These are phyloP conservation scores for Hirundo rustica DNA, from an alignment of 2,797 vertebrate species.

Conservation along the genomic window DNA sequence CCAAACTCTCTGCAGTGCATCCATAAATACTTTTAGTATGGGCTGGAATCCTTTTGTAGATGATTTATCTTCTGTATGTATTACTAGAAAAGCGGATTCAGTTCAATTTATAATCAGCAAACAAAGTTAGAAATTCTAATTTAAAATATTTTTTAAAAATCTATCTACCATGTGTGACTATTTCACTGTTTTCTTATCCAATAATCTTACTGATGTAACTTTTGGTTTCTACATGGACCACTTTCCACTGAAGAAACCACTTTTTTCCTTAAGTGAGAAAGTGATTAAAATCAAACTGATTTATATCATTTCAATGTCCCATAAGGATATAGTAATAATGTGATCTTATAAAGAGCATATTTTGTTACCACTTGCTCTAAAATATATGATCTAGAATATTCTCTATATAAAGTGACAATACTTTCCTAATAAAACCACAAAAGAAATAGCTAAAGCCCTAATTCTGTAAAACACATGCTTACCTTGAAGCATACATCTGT, in stretches of 20 bases:
- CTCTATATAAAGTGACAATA: not conserved
- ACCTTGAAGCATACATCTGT: not conserved
- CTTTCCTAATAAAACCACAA: not conserved
- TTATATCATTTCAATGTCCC: not conserved
- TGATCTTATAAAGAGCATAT: not conserved
- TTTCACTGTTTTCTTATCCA: not conserved
- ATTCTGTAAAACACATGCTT: not conserved
- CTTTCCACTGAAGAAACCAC: not conserved
- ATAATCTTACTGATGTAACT: not conserved
- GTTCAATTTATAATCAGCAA: constrained; percentile 23
- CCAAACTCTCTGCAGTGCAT: constrained; percentile 50
- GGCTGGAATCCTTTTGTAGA: constrained; percentile 25
- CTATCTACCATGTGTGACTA: not conserved
- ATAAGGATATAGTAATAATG: not conserved
- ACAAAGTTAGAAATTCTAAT: constrained; percentile 29
- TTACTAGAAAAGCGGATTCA: constrained; percentile 1
- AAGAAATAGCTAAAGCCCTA: not conserved
- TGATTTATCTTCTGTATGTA: constrained; percentile 25
- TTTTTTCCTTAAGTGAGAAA: not conserved
- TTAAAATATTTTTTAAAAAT: not conserved
- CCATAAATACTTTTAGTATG: constrained; percentile 46
- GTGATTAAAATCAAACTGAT: not conserved
- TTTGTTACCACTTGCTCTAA: not conserved
- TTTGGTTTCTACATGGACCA: not conserved
- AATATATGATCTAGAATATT: not conserved